These are phyloP conservation scores for Leptocoma aspasia DNA, from an alignment of 2,113 vertebrate genomes.

Conservation along the genomic window DNA sequence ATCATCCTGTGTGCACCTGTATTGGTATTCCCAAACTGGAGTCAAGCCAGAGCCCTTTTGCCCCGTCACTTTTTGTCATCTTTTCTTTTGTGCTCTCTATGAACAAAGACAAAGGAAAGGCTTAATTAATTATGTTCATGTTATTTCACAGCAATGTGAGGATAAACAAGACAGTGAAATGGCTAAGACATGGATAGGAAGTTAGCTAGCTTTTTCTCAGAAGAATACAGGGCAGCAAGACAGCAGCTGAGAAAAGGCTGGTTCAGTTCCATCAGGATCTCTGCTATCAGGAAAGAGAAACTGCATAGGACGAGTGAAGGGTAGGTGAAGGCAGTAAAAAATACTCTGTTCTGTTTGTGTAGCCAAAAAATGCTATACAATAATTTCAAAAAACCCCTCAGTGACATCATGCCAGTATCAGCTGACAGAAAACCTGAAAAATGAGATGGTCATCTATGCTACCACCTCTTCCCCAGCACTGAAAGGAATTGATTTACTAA, in stretches of 20 bases:
- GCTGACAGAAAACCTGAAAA: neutral
- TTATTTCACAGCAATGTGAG: neutral
- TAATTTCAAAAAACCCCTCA: neutral
- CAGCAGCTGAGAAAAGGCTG: neutral
- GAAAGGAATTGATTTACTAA: neutral
- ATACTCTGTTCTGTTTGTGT: neutral
- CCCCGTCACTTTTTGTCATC: neutral
- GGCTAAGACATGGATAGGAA: neutral
- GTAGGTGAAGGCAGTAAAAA: neutral
- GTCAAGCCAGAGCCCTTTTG: neutral
- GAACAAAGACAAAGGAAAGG: neutral
- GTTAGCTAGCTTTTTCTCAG: neutral
- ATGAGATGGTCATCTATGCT: neutral
- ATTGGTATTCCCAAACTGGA: neutral
- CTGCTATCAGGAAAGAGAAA: neutral
- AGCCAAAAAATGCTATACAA: neutral
- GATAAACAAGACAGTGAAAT: neutral
- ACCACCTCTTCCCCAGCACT: neutral
- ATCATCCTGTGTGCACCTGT: neutral
- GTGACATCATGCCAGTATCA: neutral
- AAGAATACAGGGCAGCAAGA: neutral
- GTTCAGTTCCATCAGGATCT: neutral
- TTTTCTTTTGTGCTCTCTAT: neutral
- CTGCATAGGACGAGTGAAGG: rapidly evolving
- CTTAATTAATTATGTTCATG: rapidly evolving